These are phyloP conservation scores for Mya arenaria DNA, from an alignment of 1,140 invertebrate species.

Conservation along the genomic window DNA sequence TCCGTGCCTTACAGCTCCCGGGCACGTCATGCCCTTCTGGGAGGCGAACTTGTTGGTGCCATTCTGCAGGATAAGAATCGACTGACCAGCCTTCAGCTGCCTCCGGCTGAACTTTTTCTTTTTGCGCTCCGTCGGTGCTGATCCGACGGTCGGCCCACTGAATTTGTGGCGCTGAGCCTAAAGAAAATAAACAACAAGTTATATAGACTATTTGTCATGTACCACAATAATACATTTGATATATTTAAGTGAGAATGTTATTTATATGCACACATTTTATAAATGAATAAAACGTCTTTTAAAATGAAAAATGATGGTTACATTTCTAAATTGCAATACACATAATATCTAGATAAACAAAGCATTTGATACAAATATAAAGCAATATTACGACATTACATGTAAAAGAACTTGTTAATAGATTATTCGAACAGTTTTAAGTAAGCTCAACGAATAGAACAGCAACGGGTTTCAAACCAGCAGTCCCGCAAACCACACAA, in stretches of 20 bases:
- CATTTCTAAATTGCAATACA: no score
- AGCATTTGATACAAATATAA: no score
- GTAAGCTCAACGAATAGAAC: not conserved
- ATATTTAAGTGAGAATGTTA: no score
- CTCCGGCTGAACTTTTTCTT: slow-evolving; percentile 91
- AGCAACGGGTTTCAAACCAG: not conserved
- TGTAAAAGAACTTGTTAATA: no score
- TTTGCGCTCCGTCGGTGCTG: slow-evolving; percentile 94
- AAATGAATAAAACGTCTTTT: no score
- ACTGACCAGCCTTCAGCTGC: slow-evolving; percentile 93
- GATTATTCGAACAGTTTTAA: no score
- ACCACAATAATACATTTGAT: no score
- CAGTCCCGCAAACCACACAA: not conserved
- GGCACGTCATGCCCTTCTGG: slow-evolving; percentile 74
- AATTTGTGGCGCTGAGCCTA: slow-evolving; percentile 70
- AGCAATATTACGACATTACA: no score
- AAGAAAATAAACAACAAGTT: slow-evolving; percentile 78
- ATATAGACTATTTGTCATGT: no score
- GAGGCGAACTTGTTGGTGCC: slow-evolving; percentile 88
- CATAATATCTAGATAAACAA: no score
- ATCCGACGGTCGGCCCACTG: slow-evolving; percentile 83
- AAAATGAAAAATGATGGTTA: no score
- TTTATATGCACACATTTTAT: no score
- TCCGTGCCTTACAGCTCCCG: slow-evolving; percentile 69
- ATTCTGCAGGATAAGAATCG: slow-evolving; percentile 89